Conservation (phyloP, 2,113 vertebrate species). For the Strigops habroptila region DNA sequence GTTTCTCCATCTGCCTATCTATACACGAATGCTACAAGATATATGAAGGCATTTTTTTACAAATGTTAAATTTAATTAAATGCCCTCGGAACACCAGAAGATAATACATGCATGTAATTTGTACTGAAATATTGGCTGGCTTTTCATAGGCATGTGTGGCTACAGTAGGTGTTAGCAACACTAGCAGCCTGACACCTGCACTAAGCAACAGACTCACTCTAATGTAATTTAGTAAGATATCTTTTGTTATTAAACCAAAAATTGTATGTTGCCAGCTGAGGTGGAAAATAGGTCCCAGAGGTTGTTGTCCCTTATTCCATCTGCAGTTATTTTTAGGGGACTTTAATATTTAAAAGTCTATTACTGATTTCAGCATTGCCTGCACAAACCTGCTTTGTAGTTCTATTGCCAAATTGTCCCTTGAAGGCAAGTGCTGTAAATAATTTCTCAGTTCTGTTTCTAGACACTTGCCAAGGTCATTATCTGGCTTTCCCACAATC, state of each 20-base stretch:
- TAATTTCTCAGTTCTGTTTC: conserved; percentile 37
- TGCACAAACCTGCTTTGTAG: not conserved
- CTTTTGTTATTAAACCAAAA: conserved; percentile 61
- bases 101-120: not conserved
- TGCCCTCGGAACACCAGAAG: not conserved
- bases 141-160: not conserved
- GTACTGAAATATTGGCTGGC: not conserved
- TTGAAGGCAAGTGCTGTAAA: conserved; percentile 46
- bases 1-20: not conserved
- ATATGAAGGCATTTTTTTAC: not conserved
- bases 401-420: conserved; percentile 38
- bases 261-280: not conserved
- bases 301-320: not conserved
- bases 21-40: not conserved
- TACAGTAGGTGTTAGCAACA: not conserved
- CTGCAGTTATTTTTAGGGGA: conserved; percentile 44
- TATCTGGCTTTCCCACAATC: conserved; percentile 3
- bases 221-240: conserved; percentile 38
- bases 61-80: conserved; percentile 12
- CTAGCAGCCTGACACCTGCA: conserved; percentile 34
- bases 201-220: not conserved
- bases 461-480: conserved; percentile 57
- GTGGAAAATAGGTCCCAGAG: conserved; percentile 42
- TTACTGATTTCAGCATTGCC: conserved; percentile 21
- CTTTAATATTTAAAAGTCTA: conserved; percentile 58